phyloP scores from a whole-genome alignment of 2,113 vertebrate species.

The Crotalus viridis region DNA sequence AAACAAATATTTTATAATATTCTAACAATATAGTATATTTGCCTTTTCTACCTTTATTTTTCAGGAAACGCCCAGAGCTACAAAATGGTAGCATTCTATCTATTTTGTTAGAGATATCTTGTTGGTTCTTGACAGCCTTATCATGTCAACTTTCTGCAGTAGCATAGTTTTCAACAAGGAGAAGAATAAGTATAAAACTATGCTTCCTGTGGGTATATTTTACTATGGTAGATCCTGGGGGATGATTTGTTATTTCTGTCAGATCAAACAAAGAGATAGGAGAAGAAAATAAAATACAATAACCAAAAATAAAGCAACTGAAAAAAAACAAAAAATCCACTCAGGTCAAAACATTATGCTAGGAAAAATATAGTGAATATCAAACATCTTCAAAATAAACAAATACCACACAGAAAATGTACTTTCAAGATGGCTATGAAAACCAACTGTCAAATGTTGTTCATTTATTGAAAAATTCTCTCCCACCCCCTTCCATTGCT shows the following conservation, averaged over 20 bases:
- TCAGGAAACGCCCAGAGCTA: conserved; percentile 40
- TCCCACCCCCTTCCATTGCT: conserved; percentile 8
- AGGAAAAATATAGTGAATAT: conserved; percentile 55
- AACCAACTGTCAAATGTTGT: conserved; percentile 44
- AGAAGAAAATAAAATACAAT: conserved; percentile 57
- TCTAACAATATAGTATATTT: neutral
- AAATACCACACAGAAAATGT: conserved; percentile 69
- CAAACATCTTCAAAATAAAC: conserved; percentile 64
- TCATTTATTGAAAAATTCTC: conserved; percentile 54
- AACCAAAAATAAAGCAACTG: conserved; percentile 52
- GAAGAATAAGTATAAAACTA: conserved; percentile 58
- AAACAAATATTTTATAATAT: neutral
- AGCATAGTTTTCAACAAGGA: conserved; percentile 64
- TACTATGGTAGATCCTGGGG: conserved; percentile 56
- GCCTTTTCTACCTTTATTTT: conserved; percentile 60
- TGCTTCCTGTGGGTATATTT: conserved; percentile 68
- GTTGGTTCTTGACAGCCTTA: conserved; percentile 67
- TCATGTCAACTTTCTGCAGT: conserved; percentile 67
- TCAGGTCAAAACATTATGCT: conserved; percentile 42
- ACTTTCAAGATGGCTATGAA: conserved; percentile 48
- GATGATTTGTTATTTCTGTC: conserved; percentile 66
- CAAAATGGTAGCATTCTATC: conserved; percentile 48
- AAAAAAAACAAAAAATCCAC: conserved; percentile 6
- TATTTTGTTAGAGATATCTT: conserved; percentile 69
- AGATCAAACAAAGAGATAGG: conserved; percentile 69